Evolutionary conservation across 2,888 invertebrate species (phyloP).

Genomic region (Lymantria dispar): DNA sequence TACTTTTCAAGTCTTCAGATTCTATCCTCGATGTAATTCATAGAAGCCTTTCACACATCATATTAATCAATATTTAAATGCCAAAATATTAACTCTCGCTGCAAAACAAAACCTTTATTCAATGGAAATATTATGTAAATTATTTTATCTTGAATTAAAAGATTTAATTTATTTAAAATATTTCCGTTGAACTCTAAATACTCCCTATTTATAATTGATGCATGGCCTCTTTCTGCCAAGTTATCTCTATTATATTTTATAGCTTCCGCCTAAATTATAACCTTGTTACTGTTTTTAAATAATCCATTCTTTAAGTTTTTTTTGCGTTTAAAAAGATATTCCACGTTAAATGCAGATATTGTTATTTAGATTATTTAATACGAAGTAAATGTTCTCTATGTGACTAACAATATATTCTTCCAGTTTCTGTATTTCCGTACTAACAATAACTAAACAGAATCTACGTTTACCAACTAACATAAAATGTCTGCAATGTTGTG

Average conservation of each 20-base stretch:
- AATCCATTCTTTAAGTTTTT: too few species aligned
- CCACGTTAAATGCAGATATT: too few species aligned
- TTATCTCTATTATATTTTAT: slow-evolving; percentile 16
- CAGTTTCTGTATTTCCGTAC: slow-evolving; percentile 12
- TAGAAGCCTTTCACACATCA: too few species aligned
- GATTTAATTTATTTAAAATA: background rate
- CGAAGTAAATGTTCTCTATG: slow-evolving; percentile 3
- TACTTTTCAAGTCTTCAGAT: too few species aligned
- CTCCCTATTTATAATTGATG: slow-evolving; percentile 11
- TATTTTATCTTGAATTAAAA: background rate
- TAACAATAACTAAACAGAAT: slow-evolving; percentile 25
- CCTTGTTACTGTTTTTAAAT: too few species aligned
- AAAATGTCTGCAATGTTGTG: slow-evolving; percentile 66
- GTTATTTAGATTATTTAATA: slow-evolving; percentile 3
- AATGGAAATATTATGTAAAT: background rate
- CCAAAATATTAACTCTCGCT: background rate
- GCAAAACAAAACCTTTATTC: background rate
- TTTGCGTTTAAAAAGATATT: too few species aligned
- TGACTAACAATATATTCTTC: slow-evolving; percentile 13
- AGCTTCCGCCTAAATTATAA: background rate
- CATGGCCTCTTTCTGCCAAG: slow-evolving; percentile 23
- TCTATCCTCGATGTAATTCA: too few species aligned
- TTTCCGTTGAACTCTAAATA: slow-evolving; percentile 4
- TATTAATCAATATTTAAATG: too few species aligned
- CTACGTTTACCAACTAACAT: slow-evolving; percentile 30